Base-by-base conservation (phyloP, 2,797 vertebrate species). In the Myotis myotis region DNA sequence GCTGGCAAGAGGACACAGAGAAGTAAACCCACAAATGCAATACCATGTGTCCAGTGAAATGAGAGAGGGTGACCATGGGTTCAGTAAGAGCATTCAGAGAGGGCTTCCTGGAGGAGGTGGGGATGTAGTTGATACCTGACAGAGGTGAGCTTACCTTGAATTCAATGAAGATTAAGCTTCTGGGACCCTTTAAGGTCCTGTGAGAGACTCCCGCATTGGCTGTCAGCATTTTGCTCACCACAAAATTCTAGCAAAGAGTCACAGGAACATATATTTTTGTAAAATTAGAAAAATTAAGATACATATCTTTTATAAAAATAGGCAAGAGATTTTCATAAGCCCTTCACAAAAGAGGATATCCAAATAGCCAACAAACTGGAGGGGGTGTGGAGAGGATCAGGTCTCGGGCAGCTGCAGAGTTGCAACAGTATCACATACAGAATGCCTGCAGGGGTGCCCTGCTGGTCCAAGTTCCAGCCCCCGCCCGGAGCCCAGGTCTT, bases 391-490 rank as follows among this genome's bases (percentile, higher is more conserved):
- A 99, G 94, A 98, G 99, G 97, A 99, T 99, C 91, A 99, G 98
- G 99, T 99, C 99, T 53, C 99, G 99, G 97, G 99, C 99, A 6
- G 99, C 99, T 88, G 98, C 98, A n/a, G 99, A 99, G 95, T 98
- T 99, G n/a, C 99, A 99, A 97, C 99, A 99, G 96, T 99, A 98
- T 92, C 99, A 99, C 93, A 97, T 99, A 97, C 99, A 99, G 97
- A 99, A 99, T 2, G 99, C 99, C 68, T 98, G 98, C 93, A 99
- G 99, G 97, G 99, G 99, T 62, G 99, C 99, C n/a, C 97, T 99
- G 95, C 98, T 99, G 96, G 98, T 99, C 1, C 99, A 99, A 1
- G 98, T 99, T 79, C 99, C 99, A 44, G 98, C 97, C 99, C 99
- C n/a, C 99, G 99, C 98, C 98, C 98, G 88, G 99, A 99, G n/a